Percentiles rank a stretch among this genome's conserved stretches.
phyloP scores from a whole-genome alignment of 2,888 invertebrate genomes.

The Tenthredo mesomela region DNA sequence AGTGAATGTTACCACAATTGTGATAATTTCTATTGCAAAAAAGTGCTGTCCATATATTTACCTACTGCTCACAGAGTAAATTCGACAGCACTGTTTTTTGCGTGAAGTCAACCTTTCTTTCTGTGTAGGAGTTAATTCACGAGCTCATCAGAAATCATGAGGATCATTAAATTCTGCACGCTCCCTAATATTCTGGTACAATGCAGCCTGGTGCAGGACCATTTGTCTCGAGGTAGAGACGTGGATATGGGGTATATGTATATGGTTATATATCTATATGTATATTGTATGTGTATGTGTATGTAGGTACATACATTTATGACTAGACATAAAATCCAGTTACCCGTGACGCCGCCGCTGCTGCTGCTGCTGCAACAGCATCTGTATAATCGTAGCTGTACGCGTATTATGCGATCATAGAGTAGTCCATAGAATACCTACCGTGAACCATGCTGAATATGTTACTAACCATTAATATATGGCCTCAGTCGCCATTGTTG shows the following conservation, averaged over 20 bases:
- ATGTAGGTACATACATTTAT: neutral
- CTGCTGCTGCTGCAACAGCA: constrained; percentile 22
- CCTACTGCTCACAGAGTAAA: too few relatives aligned
- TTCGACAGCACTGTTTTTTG: too few relatives aligned
- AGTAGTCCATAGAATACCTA: constrained; percentile 16
- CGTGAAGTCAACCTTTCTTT: too few relatives aligned
- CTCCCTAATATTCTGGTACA: constrained; percentile 14
- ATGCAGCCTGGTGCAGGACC: neutral
- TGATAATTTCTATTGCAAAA: too few relatives aligned
- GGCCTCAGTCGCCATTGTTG: constrained; percentile 72
- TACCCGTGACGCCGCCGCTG: constrained; percentile 21
- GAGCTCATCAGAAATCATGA: constrained; percentile 62
- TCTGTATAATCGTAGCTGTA: constrained; percentile 10
- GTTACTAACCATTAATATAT: constrained; percentile 72
- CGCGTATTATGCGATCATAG: constrained; percentile 20
- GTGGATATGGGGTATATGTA: neutral
- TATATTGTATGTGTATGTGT: neutral
- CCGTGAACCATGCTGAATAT: constrained; percentile 32
- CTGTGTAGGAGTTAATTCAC: neutral
- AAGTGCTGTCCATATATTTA: too few relatives aligned
- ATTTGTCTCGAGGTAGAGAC: constrained; percentile 39
- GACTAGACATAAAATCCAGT: constrained; percentile 43
- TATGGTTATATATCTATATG: neutral
- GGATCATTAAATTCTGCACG: constrained; percentile 68
- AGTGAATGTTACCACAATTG: too few relatives aligned